These are phyloP conservation scores for Brachionus sp. DNA, from an alignment of 1,140 invertebrate species.

Conservation along the genomic window DNA sequence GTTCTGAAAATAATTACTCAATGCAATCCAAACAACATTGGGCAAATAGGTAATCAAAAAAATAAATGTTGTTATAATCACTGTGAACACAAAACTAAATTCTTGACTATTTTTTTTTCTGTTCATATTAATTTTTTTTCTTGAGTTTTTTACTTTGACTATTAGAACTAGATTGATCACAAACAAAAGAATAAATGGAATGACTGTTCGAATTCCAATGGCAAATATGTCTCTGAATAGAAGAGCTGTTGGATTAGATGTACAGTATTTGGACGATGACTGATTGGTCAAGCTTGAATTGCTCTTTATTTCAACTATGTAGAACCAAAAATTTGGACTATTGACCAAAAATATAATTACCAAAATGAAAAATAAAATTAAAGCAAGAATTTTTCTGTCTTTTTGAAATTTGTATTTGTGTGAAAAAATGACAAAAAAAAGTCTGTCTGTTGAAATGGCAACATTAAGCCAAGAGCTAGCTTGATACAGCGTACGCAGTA, in stretches of 20 bases:
- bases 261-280: background rate
- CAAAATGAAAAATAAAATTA: background rate
- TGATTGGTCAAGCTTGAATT: background rate
- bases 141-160: background rate
- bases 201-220: background rate
- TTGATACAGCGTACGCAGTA: background rate
- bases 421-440: background rate
- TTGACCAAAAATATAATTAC: background rate
- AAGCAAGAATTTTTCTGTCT: background rate
- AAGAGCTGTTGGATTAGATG: background rate
- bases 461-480: conserved; percentile 9
- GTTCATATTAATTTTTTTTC: background rate
- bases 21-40: background rate
- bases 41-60: background rate
- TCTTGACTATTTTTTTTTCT: background rate
- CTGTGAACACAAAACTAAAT: background rate
- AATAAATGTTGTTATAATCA: background rate
- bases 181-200: conserved; percentile 5
- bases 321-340: conserved; percentile 8
- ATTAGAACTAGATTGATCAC: background rate
- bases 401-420: conserved; percentile 10
- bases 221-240: conserved; percentile 19
- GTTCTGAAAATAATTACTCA: background rate
- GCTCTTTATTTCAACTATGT: background rate
- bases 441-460: background rate